Percentiles rank a stretch among this genome's conserved stretches.
Evolutionary conservation across 1,140 invertebrate genomes (phyloP).

Genomic region (Brachionus rubens): DNA sequence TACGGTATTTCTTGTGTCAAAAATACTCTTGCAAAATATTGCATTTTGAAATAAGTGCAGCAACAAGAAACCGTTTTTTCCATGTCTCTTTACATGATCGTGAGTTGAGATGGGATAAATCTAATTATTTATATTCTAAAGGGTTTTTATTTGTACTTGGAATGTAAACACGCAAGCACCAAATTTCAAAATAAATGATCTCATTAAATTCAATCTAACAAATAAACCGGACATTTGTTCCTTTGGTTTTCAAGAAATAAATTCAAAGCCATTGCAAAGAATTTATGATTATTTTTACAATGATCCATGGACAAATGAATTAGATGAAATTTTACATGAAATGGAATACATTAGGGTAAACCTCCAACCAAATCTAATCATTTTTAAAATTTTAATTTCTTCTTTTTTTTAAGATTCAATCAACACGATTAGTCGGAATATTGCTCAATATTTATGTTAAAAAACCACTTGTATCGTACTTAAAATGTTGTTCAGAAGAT

Average conservation of each 20-base stretch:
- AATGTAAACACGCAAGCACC: neutral
- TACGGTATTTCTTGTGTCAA: no score
- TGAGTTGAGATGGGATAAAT: no score
- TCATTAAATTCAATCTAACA: neutral
- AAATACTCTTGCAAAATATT: no score
- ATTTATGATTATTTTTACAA: conserved; percentile 11
- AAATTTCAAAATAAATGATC: neutral
- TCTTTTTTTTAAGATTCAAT: conserved; percentile 1
- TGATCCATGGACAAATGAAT: conserved; percentile 33
- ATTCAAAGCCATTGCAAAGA: conserved; percentile 10
- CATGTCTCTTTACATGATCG: no score
- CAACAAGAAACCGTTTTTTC: no score
- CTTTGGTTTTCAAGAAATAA: conserved; percentile 46
- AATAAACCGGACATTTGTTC: neutral
- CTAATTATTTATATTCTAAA: neutral
- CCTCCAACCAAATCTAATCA: neutral
- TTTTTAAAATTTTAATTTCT: neutral
- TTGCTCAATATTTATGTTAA: conserved; percentile 39
- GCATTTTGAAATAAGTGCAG: no score
- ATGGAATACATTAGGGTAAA: conserved; percentile 1
- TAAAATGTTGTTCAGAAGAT: neutral
- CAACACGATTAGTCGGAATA: conserved; percentile 26
- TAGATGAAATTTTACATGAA: neutral
- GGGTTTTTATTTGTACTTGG: conserved; percentile 40
- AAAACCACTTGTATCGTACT: conserved; percentile 1